Base-by-base conservation (phyloP, 1,140 invertebrate genomes). In the Achroia grisella region DNA sequence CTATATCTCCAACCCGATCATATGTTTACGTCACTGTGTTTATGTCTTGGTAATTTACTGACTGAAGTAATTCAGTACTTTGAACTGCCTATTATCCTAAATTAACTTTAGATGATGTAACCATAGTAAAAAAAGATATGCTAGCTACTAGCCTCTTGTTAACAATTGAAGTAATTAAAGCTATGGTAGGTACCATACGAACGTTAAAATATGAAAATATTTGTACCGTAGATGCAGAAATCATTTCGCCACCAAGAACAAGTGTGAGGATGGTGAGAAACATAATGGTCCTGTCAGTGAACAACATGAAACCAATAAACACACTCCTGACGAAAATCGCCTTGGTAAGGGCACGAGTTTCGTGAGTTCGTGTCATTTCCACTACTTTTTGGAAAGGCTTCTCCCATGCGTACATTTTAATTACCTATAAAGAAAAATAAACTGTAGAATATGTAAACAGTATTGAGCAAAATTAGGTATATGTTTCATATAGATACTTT, bases 341-440 rank as follows among this genome's bases (percentile, higher is more conserved):
- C 9, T 80, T 76, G 31, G 67, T 88, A 0, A 89, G 75, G 4
- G 80, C 65, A 0, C 89, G 86, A 70, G 94, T 88, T 69, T 95
- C 93, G 10, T 79, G 61, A 0, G 63, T 76, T 52, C 93, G 76
- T 2, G 87, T 86, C 0, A 56, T 27, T 17, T 82, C 80, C 0
- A 92, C 86, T 0, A 91, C 81, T 23, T 86, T 77, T 37, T 88
- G 86, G 48, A 92, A 92, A 0, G 90, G 90, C 42, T 87, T 88
- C 52, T 93, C 91, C 91, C 91, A 93, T 0, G 90, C 89, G 51
- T 92, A 92, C 91, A 93, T 93, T 82, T 94, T 94, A 9, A 94
- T 90, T 0, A 96, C 91, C 85, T 92, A 56, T 49, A 89, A 46
- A 56, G 31, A 31, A 56, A 39, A 28, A n/a, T 3, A 23, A 23